phyloP scores from a whole-genome alignment of 2,113 vertebrate genomes.

The Anguilla rostrata region DNA sequence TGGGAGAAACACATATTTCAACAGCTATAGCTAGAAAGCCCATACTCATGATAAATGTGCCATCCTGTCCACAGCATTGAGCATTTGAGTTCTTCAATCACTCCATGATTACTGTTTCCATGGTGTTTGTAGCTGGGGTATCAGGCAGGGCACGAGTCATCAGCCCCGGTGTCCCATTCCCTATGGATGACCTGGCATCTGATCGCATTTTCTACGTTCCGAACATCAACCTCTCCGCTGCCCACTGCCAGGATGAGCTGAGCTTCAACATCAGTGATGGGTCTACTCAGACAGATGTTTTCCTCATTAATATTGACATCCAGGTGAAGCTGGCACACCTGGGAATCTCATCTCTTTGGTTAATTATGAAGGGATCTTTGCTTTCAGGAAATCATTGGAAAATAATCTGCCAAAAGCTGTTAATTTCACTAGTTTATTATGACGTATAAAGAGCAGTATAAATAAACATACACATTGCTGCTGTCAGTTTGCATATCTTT shows the following conservation, averaged over 20 bases:
- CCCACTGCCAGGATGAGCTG: conserved; percentile 77
- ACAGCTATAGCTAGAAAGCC: background rate
- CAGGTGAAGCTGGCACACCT: conserved; percentile 68
- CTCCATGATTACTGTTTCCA: background rate
- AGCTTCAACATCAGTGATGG: conserved; percentile 89
- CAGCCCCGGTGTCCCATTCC: conserved; percentile 73
- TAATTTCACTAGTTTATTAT: background rate
- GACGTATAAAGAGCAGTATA: background rate
- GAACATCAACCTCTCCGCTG: conserved; percentile 69
- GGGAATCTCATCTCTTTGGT: background rate
- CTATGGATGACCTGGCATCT: conserved; percentile 80
- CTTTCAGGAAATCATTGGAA: background rate
- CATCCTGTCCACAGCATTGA: background rate
- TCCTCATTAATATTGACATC: conserved; percentile 83
- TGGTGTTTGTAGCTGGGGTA: conserved; percentile 47
- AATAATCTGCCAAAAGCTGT: background rate
- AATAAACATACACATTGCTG: background rate
- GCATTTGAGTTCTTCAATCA: background rate
- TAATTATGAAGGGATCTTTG: background rate
- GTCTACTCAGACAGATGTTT: conserved; percentile 79
- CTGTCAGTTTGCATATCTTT: background rate
- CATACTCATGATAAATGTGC: background rate
- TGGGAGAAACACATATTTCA: background rate
- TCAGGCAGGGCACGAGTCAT: conserved; percentile 61
- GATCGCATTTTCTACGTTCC: conserved; percentile 90